A percentile compares a stretch with the other conserved stretches of the same genome.
phyloP scores from a whole-genome alignment of 2,113 vertebrate genomes.

The Solenodon paradoxus region DNA sequence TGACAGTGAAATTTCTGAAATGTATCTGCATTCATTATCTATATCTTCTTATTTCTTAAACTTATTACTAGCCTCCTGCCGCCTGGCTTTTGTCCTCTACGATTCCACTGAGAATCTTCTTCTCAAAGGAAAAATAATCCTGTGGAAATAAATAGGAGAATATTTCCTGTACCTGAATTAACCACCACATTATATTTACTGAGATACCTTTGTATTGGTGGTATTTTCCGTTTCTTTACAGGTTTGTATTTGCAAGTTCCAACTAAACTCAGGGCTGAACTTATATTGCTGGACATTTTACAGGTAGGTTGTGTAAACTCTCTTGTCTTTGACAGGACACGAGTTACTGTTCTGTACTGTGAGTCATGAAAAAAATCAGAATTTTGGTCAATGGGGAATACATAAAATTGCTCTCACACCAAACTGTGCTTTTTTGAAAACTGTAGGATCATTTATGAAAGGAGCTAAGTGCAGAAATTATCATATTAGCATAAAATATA shows the following conservation, averaged over 20 bases:
- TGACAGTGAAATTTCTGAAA: neutral
- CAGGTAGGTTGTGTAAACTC: neutral
- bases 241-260: neutral
- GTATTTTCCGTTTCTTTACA: neutral
- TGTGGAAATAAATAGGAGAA: too few relatives aligned
- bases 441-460: neutral
- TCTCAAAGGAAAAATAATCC: neutral
- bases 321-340: neutral
- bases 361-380: neutral
- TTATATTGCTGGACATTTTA: neutral
- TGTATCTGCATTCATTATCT: neutral
- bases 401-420: neutral
- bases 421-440: neutral
- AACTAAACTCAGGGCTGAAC: neutral
- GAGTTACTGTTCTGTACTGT: neutral
- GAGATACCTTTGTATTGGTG: neutral
- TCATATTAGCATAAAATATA: neutral
- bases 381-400: neutral
- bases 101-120: neutral
- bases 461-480: neutral
- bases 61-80: neutral
- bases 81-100: neutral
- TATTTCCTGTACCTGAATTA: neutral
- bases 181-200: neutral
- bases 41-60: neutral